A percentile compares a stretch with the other conserved stretches of the same genome.
phyloP scores from a whole-genome alignment of 2,113 vertebrate genomes.

The Stercorarius parasiticus region DNA sequence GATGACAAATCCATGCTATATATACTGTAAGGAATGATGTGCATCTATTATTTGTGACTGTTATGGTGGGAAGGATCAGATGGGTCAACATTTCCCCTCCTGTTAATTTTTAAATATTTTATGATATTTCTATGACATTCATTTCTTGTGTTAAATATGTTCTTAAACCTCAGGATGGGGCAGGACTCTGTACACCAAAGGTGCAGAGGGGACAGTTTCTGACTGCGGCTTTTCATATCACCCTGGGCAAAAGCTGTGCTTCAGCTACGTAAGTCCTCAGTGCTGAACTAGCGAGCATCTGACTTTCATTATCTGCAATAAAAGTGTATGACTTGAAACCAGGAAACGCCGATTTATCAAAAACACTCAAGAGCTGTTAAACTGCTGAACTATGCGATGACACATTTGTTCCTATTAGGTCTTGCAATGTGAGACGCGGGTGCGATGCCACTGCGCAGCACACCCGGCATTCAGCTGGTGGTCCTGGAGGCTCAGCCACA shows the following conservation, averaged over 20 bases:
- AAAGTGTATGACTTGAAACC: slow-evolving; percentile 53
- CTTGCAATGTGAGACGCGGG: neutral
- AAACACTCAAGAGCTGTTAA: slow-evolving; percentile 23
- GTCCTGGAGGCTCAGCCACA: neutral
- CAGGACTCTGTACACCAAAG: neutral
- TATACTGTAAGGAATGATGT: neutral
- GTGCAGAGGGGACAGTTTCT: neutral
- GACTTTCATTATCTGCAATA: neutral
- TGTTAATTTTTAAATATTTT: neutral
- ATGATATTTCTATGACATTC: neutral
- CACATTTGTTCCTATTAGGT: slow-evolving; percentile 40
- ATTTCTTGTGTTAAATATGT: neutral
- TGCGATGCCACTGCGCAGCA: neutral
- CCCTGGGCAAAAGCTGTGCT: neutral
- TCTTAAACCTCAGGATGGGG: neutral
- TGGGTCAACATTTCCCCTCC: neutral
- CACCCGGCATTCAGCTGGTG: neutral
- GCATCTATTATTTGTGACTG: neutral
- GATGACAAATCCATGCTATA: neutral
- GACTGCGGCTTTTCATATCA: neutral
- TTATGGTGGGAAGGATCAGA: neutral
- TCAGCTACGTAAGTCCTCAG: neutral
- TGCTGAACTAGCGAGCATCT: neutral
- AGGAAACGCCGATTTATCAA: slow-evolving; percentile 56
- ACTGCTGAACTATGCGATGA: neutral